Evolutionary conservation across 2,888 invertebrate species (phyloP).

Genomic region (Leptinotarsa tumamoca): DNA sequence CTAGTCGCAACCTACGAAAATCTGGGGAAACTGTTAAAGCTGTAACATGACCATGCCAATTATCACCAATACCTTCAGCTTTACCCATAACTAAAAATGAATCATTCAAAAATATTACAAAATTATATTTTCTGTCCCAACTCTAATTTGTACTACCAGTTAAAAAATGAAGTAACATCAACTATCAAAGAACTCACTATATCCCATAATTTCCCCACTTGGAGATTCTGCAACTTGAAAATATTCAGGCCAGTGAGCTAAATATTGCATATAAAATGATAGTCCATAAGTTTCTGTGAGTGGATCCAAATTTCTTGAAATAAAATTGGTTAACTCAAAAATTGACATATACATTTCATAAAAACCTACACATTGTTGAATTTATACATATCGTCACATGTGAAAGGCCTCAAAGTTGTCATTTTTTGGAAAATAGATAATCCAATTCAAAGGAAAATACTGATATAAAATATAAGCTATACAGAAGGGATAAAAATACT

Average conservation of each 20-base stretch:
- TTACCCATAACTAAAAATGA: constrained; percentile 93
- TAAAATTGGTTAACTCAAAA: constrained; percentile 33
- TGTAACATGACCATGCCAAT: constrained; percentile 99
- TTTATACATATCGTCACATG: constrained; percentile 93
- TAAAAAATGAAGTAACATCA: no score
- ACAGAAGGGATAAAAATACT: no score
- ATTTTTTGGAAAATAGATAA: constrained; percentile 68
- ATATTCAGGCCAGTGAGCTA: constrained; percentile 99
- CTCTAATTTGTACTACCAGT: no score
- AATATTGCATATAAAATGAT: constrained; percentile 96
- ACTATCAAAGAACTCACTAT: constrained; percentile 78
- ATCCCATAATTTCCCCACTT: constrained; percentile 97
- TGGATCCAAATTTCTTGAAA: constrained; percentile 92
- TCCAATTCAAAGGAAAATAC: no score
- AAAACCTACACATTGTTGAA: constrained; percentile 92
- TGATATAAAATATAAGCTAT: no score
- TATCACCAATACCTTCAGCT: constrained; percentile 94
- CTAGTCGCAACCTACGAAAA: constrained; percentile 91
- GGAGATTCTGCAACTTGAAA: constrained; percentile 98
- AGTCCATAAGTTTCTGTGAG: constrained; percentile 96
- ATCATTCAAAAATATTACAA: background rate
- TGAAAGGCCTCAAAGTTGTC: constrained; percentile 93
- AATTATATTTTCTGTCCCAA: background rate
- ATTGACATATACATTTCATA: constrained; percentile 24
- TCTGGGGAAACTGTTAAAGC: constrained; percentile 96